A percentile compares a stretch with the other conserved stretches of the same genome.
These are phyloP conservation scores for Emydura subglobosa DNA, from an alignment of 2,113 vertebrate genomes.

Conservation along the genomic window DNA sequence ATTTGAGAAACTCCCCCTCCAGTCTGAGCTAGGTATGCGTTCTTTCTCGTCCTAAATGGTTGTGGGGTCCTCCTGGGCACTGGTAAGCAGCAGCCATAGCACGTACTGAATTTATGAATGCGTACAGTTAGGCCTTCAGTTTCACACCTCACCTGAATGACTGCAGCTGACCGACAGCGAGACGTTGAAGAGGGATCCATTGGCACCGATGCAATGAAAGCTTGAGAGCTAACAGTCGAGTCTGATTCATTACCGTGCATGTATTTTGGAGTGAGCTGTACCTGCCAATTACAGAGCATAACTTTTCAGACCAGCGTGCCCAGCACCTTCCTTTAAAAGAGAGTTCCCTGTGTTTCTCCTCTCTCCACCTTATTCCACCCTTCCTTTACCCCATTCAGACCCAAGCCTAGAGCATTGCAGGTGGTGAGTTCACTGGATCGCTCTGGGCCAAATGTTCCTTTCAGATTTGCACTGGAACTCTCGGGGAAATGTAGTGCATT, in stretches of 20 bases:
- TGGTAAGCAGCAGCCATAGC: not conserved
- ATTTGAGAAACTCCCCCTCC: not conserved
- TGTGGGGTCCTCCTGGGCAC: not conserved
- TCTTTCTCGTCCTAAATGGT: not conserved
- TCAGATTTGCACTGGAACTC: not conserved
- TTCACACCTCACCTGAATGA: not conserved
- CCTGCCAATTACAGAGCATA: not conserved
- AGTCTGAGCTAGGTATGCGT: not conserved
- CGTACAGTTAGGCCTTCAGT: not conserved
- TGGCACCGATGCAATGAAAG: accelerated
- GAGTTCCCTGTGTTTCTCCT: not conserved
- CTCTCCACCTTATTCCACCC: not conserved
- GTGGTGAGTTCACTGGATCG: not conserved
- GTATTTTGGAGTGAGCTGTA: not conserved
- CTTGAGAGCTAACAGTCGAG: not conserved
- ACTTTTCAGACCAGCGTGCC: not conserved
- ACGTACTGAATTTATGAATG: not conserved
- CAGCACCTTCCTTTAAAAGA: not conserved
- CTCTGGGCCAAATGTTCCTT: accelerated
- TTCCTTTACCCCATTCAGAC: not conserved
- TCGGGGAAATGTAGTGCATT: not conserved
- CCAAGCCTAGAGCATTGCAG: not conserved
- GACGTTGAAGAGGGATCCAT: not conserved
- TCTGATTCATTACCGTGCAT: not conserved
- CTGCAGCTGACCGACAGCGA: not conserved